Conservation (phyloP, 2,888 invertebrate species). For the Watsonalla binaria region DNA sequence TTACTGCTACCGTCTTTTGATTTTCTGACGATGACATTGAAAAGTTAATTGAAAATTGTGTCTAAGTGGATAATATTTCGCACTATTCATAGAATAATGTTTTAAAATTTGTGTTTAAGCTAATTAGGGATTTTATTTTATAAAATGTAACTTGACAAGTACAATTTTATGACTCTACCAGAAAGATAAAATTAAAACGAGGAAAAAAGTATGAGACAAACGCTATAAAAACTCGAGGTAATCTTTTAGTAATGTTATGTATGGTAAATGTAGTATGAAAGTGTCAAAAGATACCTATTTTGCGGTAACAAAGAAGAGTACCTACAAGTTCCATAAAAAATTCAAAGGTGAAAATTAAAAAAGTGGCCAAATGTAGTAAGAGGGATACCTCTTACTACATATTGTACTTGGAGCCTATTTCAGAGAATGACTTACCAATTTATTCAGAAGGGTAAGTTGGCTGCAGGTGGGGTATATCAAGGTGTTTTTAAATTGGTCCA, state of each 20-base stretch:
- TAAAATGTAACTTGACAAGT: too few relatives aligned
- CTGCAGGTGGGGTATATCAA: neutral
- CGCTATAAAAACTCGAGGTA: too few relatives aligned
- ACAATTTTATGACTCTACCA: neutral
- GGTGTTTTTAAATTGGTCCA: neutral
- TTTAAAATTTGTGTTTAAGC: too few relatives aligned
- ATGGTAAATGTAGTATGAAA: neutral
- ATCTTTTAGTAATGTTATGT: too few relatives aligned
- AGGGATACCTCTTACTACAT: constrained; percentile 12
- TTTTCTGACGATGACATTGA: neutral
- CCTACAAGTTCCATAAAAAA: constrained; percentile 22
- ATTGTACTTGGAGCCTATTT: constrained; percentile 4
- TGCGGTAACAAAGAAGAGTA: constrained; percentile 1
- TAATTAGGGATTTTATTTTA: too few relatives aligned
- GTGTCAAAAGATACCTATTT: neutral
- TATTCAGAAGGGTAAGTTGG: neutral
- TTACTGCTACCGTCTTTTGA: neutral
- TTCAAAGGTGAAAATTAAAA: constrained; percentile 25
- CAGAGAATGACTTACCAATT: neutral
- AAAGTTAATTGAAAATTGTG: too few relatives aligned
- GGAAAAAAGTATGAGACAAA: too few relatives aligned
- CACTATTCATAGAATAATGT: too few relatives aligned
- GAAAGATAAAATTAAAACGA: neutral
- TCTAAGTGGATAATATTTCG: neutral
- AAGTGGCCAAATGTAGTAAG: constrained; percentile 11